Conservation (phyloP, 2,888 invertebrate species). For the Drosophila nr. perissopoda region DNA sequence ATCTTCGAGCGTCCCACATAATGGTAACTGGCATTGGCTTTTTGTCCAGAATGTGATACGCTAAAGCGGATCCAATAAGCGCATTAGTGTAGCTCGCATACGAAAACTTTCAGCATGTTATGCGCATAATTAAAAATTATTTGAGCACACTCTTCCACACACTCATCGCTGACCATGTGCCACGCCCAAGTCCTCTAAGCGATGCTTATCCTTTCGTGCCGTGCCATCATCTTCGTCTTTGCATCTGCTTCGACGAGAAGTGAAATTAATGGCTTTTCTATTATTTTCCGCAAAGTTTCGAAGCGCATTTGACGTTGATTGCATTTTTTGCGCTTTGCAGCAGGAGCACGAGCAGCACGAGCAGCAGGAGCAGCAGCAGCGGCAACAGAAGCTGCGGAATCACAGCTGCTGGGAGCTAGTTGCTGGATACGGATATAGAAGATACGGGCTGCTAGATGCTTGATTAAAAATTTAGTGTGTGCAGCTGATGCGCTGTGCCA, state of each 20-base stretch:
- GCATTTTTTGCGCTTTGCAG: slow-evolving; percentile 70
- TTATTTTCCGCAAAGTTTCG: slow-evolving; percentile 79
- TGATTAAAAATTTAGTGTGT: slow-evolving; percentile 76
- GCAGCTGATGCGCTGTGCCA: slow-evolving; percentile 60
- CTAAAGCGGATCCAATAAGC: slow-evolving; percentile 58
- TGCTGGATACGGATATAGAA: slow-evolving; percentile 33
- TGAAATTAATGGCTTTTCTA: slow-evolving; percentile 78
- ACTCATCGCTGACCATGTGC: slow-evolving; percentile 31
- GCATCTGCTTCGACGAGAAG: slow-evolving; percentile 75
- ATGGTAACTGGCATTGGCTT: slow-evolving; percentile 20
- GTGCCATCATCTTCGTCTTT: slow-evolving; percentile 4
- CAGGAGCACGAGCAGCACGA: slow-evolving; percentile 23
- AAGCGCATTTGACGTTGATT: slow-evolving; percentile 79
- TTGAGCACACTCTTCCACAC: slow-evolving; percentile 36
- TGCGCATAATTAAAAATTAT: slow-evolving; percentile 78
- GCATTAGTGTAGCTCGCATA: slow-evolving; percentile 59
- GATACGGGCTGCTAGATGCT: slow-evolving; percentile 55
- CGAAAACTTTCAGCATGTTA: slow-evolving; percentile 63
- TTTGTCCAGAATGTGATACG: slow-evolving; percentile 7
- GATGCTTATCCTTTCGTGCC: slow-evolving; percentile 2
- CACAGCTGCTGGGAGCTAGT: slow-evolving; percentile 65
- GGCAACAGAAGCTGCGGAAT: slow-evolving; percentile 55
- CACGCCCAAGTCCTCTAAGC: slow-evolving; percentile 30
- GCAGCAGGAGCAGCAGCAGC: slow-evolving; percentile 2
- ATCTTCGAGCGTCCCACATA: slow-evolving; percentile 1